Conservation (phyloP, 1,140 invertebrate genomes). For the Metopolophium dirhodum region DNA sequence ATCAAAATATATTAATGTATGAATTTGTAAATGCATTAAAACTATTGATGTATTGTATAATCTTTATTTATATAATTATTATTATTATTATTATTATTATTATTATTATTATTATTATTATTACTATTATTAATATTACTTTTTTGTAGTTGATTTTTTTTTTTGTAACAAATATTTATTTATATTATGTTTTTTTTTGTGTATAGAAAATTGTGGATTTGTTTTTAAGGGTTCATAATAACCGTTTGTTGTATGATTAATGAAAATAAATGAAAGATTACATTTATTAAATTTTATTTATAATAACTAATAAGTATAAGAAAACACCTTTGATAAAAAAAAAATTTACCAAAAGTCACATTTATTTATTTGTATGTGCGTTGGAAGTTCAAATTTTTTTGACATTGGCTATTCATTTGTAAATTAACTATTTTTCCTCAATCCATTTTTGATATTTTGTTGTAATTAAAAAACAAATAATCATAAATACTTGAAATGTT, state of each 20-base stretch:
- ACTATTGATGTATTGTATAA: conserved; percentile 42
- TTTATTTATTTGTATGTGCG: too few species aligned
- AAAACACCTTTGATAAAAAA: too few species aligned
- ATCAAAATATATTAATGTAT: conserved; percentile 24
- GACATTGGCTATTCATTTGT: too few species aligned
- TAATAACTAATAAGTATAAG: not conserved
- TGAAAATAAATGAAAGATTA: conserved; percentile 25
- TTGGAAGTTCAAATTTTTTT: too few species aligned
- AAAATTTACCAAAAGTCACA: too few species aligned
- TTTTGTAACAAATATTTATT: conserved; percentile 51
- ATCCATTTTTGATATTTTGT: too few species aligned
- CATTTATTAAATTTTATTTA: not conserved
- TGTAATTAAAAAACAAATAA: too few species aligned
- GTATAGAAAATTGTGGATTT: conserved; percentile 33
- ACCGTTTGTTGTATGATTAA: conserved; percentile 51
- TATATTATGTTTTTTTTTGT: conserved; percentile 8
- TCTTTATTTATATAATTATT: conserved; percentile 19
- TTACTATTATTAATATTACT: not conserved
- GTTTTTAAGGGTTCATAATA: conserved; percentile 47
- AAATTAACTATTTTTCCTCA: too few species aligned
- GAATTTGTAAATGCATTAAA: conserved; percentile 26
- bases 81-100: too few species aligned
- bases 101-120: not conserved
- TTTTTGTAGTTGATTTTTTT: conserved; percentile 36
- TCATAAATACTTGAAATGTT: too few species aligned